Evolutionary conservation across 2,797 vertebrate genomes (phyloP).

Genomic region (Streptopelia turtur): DNA sequence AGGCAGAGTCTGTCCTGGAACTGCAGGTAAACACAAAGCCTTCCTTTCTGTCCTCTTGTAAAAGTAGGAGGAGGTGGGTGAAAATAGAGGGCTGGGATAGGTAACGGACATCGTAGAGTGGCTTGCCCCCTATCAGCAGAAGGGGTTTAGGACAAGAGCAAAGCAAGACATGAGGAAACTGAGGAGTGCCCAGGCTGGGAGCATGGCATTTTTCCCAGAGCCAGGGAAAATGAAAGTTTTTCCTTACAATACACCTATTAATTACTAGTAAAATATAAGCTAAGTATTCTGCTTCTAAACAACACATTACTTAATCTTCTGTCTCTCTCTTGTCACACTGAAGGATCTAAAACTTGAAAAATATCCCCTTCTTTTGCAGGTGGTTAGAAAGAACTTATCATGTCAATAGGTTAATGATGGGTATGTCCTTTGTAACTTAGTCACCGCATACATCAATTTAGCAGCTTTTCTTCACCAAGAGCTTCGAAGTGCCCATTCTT

Average conservation of each 20-base stretch:
- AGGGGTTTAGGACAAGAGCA: neutral
- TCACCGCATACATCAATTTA: too few relatives aligned
- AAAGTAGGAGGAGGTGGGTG: neutral
- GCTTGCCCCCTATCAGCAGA: neutral
- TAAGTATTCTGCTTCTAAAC: too few relatives aligned
- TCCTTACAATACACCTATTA: too few relatives aligned
- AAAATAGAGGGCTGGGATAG: neutral
- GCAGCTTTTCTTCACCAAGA: neutral
- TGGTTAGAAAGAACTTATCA: too few relatives aligned
- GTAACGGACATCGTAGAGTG: neutral
- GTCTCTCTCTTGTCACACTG: too few relatives aligned
- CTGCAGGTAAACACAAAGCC: conserved; percentile 4
- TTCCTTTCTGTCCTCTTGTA: neutral
- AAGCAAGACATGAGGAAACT: neutral
- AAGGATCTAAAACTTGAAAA: too few relatives aligned
- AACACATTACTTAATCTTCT: too few relatives aligned
- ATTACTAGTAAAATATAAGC: too few relatives aligned
- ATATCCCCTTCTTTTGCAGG: too few relatives aligned
- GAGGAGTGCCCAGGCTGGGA: neutral
- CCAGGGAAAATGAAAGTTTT: neutral
- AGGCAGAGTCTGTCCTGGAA: neutral
- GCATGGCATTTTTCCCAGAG: neutral
- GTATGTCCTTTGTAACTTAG: too few relatives aligned
- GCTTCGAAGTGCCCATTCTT: neutral
- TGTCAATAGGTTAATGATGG: too few relatives aligned